Evolutionary conservation across 23 tunicate species (phyloP), one percentile per base, ranked within the genome.

Genomic region (Diplosoma virens): DNA sequence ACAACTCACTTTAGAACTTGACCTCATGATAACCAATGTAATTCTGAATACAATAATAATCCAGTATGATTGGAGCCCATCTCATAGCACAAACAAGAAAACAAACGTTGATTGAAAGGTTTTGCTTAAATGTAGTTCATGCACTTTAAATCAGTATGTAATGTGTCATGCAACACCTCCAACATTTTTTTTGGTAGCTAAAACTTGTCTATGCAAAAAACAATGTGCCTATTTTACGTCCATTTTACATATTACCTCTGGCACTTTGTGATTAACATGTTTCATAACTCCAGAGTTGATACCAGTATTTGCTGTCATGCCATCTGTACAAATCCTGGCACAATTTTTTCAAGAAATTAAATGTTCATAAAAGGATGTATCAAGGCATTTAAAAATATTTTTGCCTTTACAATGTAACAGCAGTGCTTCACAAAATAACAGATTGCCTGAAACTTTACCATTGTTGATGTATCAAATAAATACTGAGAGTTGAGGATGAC

Each of bases 161-260:
- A 45, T 24, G 73, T 41, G 18, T 37, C 58, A 30, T 63, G 73
- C 73, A 36, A 41, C 46, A 37, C 82, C 33, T 59, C 37, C 31
- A 61, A n/a, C n/a, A n/a, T n/a, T 23, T 27, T 78, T 78, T 78
- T 78, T 78, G 17, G 82, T 41, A 35, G 59, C 59, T 6, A 73
- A 35, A 24, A 65, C 79, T 73, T 73, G 73, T 64, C 82, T 78
- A 66, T 78, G 82, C 73, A 68, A 33, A 78, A 78, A 78, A 78
- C 82, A 78, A 78, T 78, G 82, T 36, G 73, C 37, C 82, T 73
- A 59, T 58, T 76, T 41, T n/a, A n/a, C n/a, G n/a, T n/a, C n/a
- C n/a, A n/a, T n/a, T n/a, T n/a, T n/a, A n/a, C n/a, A n/a, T n/a
- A n/a, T n/a, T 76, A 27, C 70, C 54, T 41, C 22, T 36, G 54